Evolutionary conservation across 2,797 vertebrate species (phyloP).

Genomic region (Myotis findleyi): DNA sequence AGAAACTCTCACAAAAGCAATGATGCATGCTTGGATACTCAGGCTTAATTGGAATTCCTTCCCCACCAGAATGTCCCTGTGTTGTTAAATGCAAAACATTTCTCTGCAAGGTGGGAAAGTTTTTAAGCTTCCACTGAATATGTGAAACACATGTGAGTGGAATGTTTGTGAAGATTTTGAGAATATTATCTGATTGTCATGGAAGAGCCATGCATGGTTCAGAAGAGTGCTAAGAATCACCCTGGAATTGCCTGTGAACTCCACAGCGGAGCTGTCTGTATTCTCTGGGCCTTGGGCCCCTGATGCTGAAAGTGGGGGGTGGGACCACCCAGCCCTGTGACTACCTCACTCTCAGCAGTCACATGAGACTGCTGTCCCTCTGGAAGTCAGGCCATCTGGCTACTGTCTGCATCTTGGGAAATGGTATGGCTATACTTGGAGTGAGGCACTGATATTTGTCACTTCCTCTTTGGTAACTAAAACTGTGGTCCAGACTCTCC

Average conservation of each 20-base stretch:
- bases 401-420: not conserved
- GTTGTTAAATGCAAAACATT: not conserved
- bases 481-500: not conserved
- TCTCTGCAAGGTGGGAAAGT: not conserved
- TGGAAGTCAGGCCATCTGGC: not conserved
- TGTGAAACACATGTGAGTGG: not conserved
- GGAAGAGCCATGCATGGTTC: not conserved
- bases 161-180: not conserved
- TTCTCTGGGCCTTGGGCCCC: not conserved
- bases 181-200: not conserved
- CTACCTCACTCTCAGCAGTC: not conserved
- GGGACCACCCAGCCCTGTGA: not conserved
- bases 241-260: not conserved
- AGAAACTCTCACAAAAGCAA: not conserved
- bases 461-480: not conserved
- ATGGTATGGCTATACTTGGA: not conserved
- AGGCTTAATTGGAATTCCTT: not conserved
- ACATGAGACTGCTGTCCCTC: not conserved
- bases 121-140: not conserved
- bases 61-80: not conserved
- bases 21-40: not conserved
- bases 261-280: accelerated
- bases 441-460: not conserved
- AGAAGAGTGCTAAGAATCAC: not conserved
- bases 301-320: not conserved